phyloP scores from a whole-genome alignment of 92 coral and sea anemone genomes.

The Epizoanthus fatuus region DNA sequence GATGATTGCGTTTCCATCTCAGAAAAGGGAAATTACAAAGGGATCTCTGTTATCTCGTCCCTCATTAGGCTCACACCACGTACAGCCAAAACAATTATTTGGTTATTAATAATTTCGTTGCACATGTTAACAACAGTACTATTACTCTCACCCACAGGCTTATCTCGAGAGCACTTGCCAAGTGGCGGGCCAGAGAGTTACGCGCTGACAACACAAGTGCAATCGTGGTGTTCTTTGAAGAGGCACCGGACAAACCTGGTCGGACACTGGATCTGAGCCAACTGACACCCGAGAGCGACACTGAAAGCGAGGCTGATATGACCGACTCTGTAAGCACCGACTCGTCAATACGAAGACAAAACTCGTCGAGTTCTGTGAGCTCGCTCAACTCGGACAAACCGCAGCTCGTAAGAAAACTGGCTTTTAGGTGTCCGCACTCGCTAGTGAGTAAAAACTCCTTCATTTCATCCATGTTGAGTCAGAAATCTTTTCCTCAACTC shows the following conservation, averaged over 20 bases:
- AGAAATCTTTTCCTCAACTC: constrained; percentile 7
- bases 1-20: too few relatives aligned
- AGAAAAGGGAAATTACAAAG: too few relatives aligned
- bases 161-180: constrained; percentile 80
- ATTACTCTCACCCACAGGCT: constrained; percentile 59
- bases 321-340: constrained; percentile 71
- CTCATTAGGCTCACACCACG: too few relatives aligned
- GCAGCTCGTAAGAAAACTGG: constrained; percentile 81
- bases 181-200: constrained; percentile 91
- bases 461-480: constrained; percentile 35
- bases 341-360: constrained; percentile 62
- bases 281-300: constrained; percentile 78
- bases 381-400: constrained; percentile 66
- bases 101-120: not conserved
- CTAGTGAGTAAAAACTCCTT: constrained; percentile 8
- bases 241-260: constrained; percentile 60
- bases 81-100: too few relatives aligned
- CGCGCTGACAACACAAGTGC: constrained; percentile 96
- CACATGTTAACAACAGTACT: not conserved
- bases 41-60: too few relatives aligned
- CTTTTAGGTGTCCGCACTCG: constrained; percentile 72
- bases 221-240: constrained; percentile 93
- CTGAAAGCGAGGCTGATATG: constrained; percentile 83
- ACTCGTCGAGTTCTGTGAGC: constrained; percentile 13
- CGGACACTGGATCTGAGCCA: constrained; percentile 51